phyloP scores from a whole-genome alignment of 2,888 invertebrate species.

The Drosophila yooni region DNA sequence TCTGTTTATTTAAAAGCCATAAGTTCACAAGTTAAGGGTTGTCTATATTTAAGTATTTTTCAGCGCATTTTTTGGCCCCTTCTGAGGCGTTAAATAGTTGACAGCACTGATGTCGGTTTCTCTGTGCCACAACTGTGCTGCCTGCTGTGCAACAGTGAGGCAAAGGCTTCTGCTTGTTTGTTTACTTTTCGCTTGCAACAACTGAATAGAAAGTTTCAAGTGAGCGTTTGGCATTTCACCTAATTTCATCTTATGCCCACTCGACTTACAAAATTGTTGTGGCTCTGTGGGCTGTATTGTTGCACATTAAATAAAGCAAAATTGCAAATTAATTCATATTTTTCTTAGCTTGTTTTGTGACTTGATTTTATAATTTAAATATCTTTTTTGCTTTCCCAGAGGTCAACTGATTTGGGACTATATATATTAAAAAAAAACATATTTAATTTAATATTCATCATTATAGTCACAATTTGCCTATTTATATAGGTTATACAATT shows the following conservation, averaged over 20 bases:
- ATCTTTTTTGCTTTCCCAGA: not conserved
- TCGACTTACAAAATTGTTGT: not conserved
- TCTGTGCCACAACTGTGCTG: constrained; percentile 14
- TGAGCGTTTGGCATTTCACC: constrained; percentile 47
- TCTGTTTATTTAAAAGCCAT: not conserved
- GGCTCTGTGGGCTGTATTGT: not conserved
- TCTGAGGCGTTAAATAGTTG: not conserved
- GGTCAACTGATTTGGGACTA: not conserved
- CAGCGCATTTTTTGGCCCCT: not conserved
- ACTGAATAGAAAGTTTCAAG: constrained; percentile 41
- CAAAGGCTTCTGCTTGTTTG: constrained; percentile 50
- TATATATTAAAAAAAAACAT: not conserved
- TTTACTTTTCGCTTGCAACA: constrained; percentile 50
- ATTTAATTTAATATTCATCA: not conserved
- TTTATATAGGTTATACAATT: too few species aligned
- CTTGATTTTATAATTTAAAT: not conserved
- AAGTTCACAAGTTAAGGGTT: not conserved
- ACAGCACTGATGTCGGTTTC: constrained; percentile 8
- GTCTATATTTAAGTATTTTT: not conserved
- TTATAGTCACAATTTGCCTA: not conserved
- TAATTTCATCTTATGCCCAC: constrained; percentile 30
- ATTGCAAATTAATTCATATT: not conserved
- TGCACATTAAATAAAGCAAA: not conserved
- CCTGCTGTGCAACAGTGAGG: constrained; percentile 24
- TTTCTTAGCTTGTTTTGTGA: not conserved